These are phyloP conservation scores for Perca flavescens DNA, from an alignment of 2,113 vertebrate genomes.

Conservation along the genomic window DNA sequence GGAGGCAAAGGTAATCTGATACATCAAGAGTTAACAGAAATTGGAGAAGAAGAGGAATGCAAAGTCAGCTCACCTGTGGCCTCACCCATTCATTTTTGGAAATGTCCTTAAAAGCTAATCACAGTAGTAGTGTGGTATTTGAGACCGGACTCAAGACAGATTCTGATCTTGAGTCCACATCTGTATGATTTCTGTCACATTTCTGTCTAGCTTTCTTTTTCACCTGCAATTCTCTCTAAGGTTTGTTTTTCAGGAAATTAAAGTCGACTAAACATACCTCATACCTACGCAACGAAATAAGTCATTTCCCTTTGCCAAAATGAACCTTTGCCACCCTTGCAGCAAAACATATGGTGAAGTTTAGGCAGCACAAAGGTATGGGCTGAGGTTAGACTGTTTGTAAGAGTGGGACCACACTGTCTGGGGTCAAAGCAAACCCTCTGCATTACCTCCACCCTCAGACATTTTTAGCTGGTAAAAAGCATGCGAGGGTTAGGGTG, in stretches of 20 bases:
- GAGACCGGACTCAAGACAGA: not conserved
- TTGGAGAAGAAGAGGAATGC: no score
- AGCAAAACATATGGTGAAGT: not conserved
- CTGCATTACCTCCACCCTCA: no score
- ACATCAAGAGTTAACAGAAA: not conserved
- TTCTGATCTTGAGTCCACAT: not conserved
- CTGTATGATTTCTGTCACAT: not conserved
- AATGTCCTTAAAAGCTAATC: not conserved
- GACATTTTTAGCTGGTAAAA: no score
- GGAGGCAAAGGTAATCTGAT: not conserved
- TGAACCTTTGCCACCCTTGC: rapidly evolving
- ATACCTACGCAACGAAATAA: not conserved
- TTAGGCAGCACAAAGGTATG: not conserved
- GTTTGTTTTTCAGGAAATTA: slow-evolving; percentile 14
- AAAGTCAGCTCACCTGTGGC: not conserved
- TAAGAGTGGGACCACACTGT: not conserved
- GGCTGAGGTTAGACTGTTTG: not conserved
- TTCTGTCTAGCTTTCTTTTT: not conserved
- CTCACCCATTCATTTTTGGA: not conserved
- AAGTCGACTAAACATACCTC: not conserved
- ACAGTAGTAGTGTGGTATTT: not conserved
- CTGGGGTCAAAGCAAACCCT: not conserved
- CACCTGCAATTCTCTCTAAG: not conserved
- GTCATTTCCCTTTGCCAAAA: rapidly evolving
- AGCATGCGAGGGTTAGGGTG: no score